Base-by-base conservation (phyloP, 2,888 invertebrate genomes). In the Monochamus alternatus region DNA sequence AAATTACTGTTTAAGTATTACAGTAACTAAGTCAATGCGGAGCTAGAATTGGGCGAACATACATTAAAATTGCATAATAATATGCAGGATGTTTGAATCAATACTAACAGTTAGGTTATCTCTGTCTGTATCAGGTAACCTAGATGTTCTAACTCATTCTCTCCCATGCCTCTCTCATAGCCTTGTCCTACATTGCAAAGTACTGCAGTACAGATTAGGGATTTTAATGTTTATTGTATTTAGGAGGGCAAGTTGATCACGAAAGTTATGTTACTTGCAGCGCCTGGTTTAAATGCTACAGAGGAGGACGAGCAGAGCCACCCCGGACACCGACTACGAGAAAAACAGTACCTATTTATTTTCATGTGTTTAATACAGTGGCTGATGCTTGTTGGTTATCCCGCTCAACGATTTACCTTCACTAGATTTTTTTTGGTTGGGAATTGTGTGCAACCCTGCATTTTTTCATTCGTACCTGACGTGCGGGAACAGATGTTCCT, bases 321-420 rank as follows among this genome's bases (percentile, higher is more conserved):
- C 81, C 82, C 82, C 79, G 86, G 85, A 85, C 80, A 80, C 78
- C 82, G 84, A 85, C 85, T 78, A 84, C 87, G 82, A 85, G 84
- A 85, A 86, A 89, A 88, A 89, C 89, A 89, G 89, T 89, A 89
- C 89, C 86, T 89, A 89, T 89, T 88, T 88, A 87, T 89, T 89
- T 89, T 89, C 89, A 89, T 89, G 89, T 89, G 89, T 89, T 89
- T 84, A 83, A 89, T 88, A 89, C 89, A 89, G 89, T 89, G 89
- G 89, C 89, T 89, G 89, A 89, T 89, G 89, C 89, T 89, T 89
- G 89, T 89, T 89, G 89, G 89, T 89, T 89, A 86, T 86, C 89
- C 88, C 88, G 89, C 89, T 89, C 89, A 89, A 87, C 88, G 88
- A 89, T 87, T 88, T 89, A 89, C 89, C 89, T 89, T 89, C 89